Evolutionary conservation across 2,797 vertebrate species (phyloP).

Genomic region (Hephaestus fuliginosus): DNA sequence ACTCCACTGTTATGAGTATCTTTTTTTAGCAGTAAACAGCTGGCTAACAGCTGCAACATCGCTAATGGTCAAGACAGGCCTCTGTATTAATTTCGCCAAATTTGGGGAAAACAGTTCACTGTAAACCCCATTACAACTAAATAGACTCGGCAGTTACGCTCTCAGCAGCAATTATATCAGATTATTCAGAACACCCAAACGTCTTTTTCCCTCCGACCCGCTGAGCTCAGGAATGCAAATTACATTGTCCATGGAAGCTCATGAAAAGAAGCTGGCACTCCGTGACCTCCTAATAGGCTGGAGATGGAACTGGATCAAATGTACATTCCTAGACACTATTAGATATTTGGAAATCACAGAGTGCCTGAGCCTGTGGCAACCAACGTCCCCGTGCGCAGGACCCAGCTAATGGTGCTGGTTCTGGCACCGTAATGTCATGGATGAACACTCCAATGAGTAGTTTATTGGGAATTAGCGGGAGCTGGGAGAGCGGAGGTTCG

Average conservation of each 20-base stretch:
- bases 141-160: slow-evolving; percentile 69
- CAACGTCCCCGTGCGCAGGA: slow-evolving; percentile 45
- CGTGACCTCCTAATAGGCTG: slow-evolving; percentile 77
- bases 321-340: slow-evolving; percentile 79
- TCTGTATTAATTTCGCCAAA: slow-evolving; percentile 54
- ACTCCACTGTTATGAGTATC: background rate
- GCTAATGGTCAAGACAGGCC: slow-evolving; percentile 30
- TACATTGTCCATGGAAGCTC: slow-evolving; percentile 77
- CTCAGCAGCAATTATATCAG: slow-evolving; percentile 76
- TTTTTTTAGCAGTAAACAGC: slow-evolving; percentile 48
- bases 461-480: slow-evolving; percentile 70
- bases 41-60: slow-evolving; percentile 52
- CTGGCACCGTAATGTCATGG: slow-evolving; percentile 68
- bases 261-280: slow-evolving; percentile 82
- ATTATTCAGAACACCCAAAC: slow-evolving; percentile 72
- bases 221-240: slow-evolving; percentile 82
- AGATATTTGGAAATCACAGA: slow-evolving; percentile 76
- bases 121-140: slow-evolving; percentile 52
- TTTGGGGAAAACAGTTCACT: slow-evolving; percentile 58
- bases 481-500: slow-evolving; percentile 3
- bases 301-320: slow-evolving; percentile 79
- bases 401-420: slow-evolving; percentile 68
- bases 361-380: slow-evolving; percentile 65
- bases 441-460: slow-evolving; percentile 73
- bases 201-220: slow-evolving; percentile 63